A percentile compares a stretch with the other conserved stretches of the same genome.
Evolutionary conservation across 2,888 invertebrate genomes (phyloP).

Genomic region (Drosophila recens): DNA sequence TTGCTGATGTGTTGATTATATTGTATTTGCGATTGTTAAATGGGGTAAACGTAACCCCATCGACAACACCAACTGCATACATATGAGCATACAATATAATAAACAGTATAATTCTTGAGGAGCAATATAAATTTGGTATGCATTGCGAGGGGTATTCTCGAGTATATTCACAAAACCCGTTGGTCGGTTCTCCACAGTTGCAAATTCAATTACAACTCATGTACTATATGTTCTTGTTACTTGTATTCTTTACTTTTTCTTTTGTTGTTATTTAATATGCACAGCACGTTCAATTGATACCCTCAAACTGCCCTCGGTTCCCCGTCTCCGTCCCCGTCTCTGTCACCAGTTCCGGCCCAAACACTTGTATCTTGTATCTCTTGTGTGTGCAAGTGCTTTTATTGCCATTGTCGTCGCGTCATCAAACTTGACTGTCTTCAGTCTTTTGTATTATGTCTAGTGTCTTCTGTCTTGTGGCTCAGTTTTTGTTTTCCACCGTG

Average conservation of each 20-base stretch:
- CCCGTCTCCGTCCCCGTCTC: background rate
- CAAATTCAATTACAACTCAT: constrained; percentile 60
- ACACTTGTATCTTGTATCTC: constrained; percentile 19
- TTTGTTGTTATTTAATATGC: constrained; percentile 65
- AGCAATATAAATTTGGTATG: constrained; percentile 34
- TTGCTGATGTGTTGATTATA: constrained; percentile 59
- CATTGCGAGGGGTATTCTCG: constrained; percentile 9
- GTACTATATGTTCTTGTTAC: constrained; percentile 14
- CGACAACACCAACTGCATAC: constrained; percentile 5
- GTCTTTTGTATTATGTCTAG: constrained; percentile 15
- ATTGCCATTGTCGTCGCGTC: constrained; percentile 57
- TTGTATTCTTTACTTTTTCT: constrained; percentile 37
- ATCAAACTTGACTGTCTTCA: constrained; percentile 29
- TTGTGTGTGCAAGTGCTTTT: constrained; percentile 46
- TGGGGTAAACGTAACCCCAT: background rate
- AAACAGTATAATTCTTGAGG: background rate
- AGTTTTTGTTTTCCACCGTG: constrained; percentile 60
- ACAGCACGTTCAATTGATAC: constrained; percentile 59
- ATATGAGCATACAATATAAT: constrained; percentile 6
- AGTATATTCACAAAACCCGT: constrained; percentile 48
- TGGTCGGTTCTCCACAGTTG: constrained; percentile 52
- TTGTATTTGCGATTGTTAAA: background rate
- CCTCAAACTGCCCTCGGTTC: background rate
- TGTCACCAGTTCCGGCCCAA: background rate
- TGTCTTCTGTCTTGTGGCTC: constrained; percentile 33